phyloP scores from a whole-genome alignment of 1,140 invertebrate species.

The Limonius californicus region DNA sequence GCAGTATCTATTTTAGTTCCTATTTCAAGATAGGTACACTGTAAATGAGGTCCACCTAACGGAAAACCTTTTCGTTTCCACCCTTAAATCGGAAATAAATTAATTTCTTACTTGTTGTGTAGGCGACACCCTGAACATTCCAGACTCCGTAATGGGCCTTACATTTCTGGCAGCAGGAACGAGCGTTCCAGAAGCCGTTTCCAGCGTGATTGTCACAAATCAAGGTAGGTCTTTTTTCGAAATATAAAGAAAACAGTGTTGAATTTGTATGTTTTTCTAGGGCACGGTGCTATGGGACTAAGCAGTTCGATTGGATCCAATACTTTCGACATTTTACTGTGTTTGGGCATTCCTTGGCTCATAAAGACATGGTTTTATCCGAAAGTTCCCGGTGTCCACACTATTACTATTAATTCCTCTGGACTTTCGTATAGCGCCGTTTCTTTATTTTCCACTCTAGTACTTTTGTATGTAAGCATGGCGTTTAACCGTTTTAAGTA shows the following conservation, averaged over 20 bases:
- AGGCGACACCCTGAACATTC: constrained; percentile 62
- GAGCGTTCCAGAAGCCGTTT: constrained; percentile 80
- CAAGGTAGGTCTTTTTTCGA: constrained; percentile 71
- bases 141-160: constrained; percentile 77
- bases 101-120: too few species aligned
- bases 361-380: constrained; percentile 76
- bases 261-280: too few species aligned
- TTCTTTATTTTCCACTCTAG: constrained; percentile 70
- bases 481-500: constrained; percentile 70
- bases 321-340: constrained; percentile 82
- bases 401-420: constrained; percentile 72
- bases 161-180: constrained; percentile 82
- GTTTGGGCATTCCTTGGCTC: constrained; percentile 81
- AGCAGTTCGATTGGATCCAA: constrained; percentile 88
- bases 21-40: too few species aligned
- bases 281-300: constrained; percentile 84
- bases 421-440: constrained; percentile 78
- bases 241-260: too few species aligned
- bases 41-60: too few species aligned
- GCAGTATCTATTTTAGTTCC: too few species aligned
- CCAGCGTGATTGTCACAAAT: constrained; percentile 72
- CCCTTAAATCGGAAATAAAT: too few species aligned
- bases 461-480: constrained; percentile 70
- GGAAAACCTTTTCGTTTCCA: too few species aligned
- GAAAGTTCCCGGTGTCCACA: constrained; percentile 62